These are phyloP conservation scores for Lordiphosa stackelbergi DNA, from an alignment of 1,140 invertebrate genomes.

Conservation along the genomic window DNA sequence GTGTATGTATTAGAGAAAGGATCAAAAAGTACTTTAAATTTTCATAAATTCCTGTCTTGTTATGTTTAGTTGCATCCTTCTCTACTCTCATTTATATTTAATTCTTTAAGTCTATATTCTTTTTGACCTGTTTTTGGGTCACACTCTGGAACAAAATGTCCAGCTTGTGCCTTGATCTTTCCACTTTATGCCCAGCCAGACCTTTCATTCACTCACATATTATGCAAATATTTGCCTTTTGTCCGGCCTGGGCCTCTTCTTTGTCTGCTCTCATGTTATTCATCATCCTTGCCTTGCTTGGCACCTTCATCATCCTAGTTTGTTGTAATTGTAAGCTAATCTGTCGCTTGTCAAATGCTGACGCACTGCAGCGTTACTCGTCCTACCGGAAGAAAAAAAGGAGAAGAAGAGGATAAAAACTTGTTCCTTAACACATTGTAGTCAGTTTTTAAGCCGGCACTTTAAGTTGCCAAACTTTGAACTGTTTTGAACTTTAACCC, in stretches of 20 bases:
- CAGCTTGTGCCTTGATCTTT: background rate
- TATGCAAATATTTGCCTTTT: conserved; percentile 47
- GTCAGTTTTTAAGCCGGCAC: conserved; percentile 27
- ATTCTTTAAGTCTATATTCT: background rate
- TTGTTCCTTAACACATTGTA: conserved; percentile 25
- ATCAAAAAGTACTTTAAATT: too few relatives aligned
- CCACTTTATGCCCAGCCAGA: background rate
- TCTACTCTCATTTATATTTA: too few relatives aligned
- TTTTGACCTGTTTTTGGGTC: conserved; percentile 7
- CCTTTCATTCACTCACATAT: conserved; percentile 30
- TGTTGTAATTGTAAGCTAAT: conserved; percentile 69
- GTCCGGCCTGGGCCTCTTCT: background rate
- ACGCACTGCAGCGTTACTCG: conserved; percentile 24
- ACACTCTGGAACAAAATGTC: background rate
- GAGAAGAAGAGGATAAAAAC: background rate
- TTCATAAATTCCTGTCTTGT: too few relatives aligned
- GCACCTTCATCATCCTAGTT: conserved; percentile 39
- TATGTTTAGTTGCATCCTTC: too few relatives aligned
- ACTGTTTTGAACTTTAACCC: conserved; percentile 37
- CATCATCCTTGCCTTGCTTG: conserved; percentile 24
- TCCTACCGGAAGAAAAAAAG: conserved; percentile 3
- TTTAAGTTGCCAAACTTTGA: conserved; percentile 48
- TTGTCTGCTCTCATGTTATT: conserved; percentile 18
- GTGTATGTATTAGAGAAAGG: background rate
- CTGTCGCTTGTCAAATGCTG: conserved; percentile 47